phyloP scores from a whole-genome alignment of 1,140 invertebrate genomes.

The Daktulosphaira vitifoliae region DNA sequence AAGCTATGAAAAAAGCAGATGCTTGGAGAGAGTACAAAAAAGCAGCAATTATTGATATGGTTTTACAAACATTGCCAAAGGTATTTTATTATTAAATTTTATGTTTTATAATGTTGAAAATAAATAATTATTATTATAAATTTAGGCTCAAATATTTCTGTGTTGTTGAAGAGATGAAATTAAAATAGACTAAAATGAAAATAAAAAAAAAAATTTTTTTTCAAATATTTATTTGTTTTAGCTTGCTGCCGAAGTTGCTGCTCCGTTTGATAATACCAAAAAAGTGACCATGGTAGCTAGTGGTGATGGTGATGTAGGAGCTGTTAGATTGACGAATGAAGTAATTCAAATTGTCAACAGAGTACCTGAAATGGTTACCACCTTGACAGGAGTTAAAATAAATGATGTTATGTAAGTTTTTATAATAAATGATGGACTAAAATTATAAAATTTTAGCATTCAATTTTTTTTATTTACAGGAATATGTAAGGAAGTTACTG shows the following conservation, averaged over 20 bases:
- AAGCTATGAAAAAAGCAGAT: slow-evolving; percentile 93
- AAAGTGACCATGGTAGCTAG: slow-evolving; percentile 92
- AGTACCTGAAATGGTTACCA: slow-evolving; percentile 82
- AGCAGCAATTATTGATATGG: slow-evolving; percentile 95
- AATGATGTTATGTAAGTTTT: slow-evolving; percentile 69
- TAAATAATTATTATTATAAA: not conserved
- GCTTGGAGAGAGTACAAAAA: slow-evolving; percentile 93
- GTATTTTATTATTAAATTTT: slow-evolving; percentile 46
- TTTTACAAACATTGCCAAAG: slow-evolving; percentile 90
- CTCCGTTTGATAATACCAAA: slow-evolving; percentile 82
- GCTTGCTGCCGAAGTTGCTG: slow-evolving; percentile 91
- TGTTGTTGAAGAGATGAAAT: not conserved
- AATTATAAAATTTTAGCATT: too few species aligned
- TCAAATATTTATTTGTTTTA: slow-evolving; percentile 44
- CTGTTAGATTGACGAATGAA: slow-evolving; percentile 86
- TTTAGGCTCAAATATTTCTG: slow-evolving; percentile 22
- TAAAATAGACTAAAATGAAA: too few species aligned
- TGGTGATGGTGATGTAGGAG: slow-evolving; percentile 84
- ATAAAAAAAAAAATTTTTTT: too few species aligned
- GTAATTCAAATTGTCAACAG: slow-evolving; percentile 84
- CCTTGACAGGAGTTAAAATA: slow-evolving; percentile 68
- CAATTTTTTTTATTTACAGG: too few species aligned
- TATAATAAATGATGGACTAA: too few species aligned
- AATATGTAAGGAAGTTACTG: too few species aligned
- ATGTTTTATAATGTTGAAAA: not conserved